Evolutionary conservation across 2,888 invertebrate genomes (phyloP), one percentile per base, ranked within the genome.

Genomic region (Trisateles emortualis): DNA sequence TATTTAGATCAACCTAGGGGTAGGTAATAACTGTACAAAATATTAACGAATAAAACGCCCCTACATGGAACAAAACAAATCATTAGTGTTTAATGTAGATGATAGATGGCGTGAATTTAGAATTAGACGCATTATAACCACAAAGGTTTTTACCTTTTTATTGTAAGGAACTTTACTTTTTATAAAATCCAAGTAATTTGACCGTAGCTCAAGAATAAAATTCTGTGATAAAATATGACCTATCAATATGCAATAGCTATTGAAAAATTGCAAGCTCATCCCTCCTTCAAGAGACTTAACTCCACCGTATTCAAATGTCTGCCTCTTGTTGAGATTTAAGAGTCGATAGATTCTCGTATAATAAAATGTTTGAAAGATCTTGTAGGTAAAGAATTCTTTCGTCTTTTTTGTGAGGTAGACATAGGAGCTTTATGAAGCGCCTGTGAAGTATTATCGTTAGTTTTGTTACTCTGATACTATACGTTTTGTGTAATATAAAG

Each of bases 291-390:
- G 56, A 40, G 51, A 63, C 53, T 68, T 72, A 60, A 60, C 60
- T 63, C 42, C 36, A 17, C 53, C 24, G 55, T 72, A 72, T 70
- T 70, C 72, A 70, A 68, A 70, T 65, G 58, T 43, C 57, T 42
- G 50, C 54, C 63, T 48, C 48, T 59, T 55, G 39, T 65, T 49
- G 51, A 63, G 54, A 55, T 72, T 59, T 33, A 13, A 50, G 45
- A 52, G 53, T 11, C 22, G 51, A 68, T 66, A 55, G 52, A 58
- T 43, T 46, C 51, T 48, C 43, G 43, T 52, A 68, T 69, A 58
- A 68, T 68, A 59, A 40, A 62, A 68, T 55, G 13, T 50, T 40
- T 49, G 48, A 38, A 38, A 40, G 42, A 40, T 39, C 30, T 50
- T 52, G 29, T 10, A 48, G 47, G 50, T 64, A 58, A 60, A 63